phyloP scores from a whole-genome alignment of 1,140 invertebrate species.

The Homarus americanus region DNA sequence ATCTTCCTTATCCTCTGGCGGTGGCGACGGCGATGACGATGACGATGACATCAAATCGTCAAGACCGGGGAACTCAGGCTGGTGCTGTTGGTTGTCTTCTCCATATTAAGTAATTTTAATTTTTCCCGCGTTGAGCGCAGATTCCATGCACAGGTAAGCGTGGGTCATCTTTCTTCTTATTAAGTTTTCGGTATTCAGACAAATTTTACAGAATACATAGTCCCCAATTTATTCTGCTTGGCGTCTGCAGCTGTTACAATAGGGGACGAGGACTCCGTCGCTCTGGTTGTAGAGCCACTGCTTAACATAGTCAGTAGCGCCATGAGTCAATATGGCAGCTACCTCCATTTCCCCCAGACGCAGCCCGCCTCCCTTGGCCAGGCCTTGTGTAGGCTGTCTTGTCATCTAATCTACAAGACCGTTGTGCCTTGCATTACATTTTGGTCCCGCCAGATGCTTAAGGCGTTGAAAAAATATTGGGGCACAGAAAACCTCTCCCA shows the following conservation, averaged over 20 bases:
- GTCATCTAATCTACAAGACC: background rate
- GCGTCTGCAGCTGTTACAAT: slow-evolving; percentile 11
- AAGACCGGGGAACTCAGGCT: too few species aligned
- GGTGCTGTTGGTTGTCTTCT: too few species aligned
- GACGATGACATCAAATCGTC: too few species aligned
- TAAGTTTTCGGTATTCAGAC: background rate
- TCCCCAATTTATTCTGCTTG: background rate
- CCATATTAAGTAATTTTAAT: too few species aligned
- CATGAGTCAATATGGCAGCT: background rate
- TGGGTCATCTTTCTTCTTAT: background rate
- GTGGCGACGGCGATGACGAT: too few species aligned
- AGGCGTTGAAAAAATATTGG: slow-evolving; percentile 33
- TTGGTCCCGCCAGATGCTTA: slow-evolving; percentile 24
- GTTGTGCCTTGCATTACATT: slow-evolving; percentile 30
- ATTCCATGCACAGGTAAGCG: too few species aligned
- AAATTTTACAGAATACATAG: background rate
- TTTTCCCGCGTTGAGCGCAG: too few species aligned
- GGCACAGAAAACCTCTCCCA: slow-evolving; percentile 17
- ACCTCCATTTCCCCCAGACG: slow-evolving; percentile 48
- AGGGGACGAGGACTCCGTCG: background rate
- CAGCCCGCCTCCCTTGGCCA: slow-evolving; percentile 24
- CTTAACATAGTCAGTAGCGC: background rate
- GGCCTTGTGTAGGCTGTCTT: background rate
- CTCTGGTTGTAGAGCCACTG: slow-evolving; percentile 4
- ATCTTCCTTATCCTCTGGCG: too few species aligned